Evolutionary conservation across 2,888 invertebrate species (phyloP).

Genomic region (Scaptomyza cyrtandrae): DNA sequence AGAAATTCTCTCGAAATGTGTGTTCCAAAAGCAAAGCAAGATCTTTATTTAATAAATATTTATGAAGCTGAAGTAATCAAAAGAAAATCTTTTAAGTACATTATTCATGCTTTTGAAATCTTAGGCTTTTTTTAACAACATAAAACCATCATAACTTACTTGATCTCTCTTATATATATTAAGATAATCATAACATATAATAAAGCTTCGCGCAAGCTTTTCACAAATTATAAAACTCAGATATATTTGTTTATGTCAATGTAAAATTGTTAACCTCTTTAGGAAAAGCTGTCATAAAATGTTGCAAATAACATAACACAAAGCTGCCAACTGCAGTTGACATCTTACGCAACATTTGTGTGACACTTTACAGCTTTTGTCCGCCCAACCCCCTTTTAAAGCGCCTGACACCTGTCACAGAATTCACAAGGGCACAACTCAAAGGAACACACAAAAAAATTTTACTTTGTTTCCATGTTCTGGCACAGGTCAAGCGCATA

Average conservation of each 20-base stretch:
- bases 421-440: slow-evolving; percentile 10
- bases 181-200: too few species aligned
- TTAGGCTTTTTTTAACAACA: too few species aligned
- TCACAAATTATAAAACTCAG: too few species aligned
- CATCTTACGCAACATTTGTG: slow-evolving; percentile 60
- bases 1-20: background rate
- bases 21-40: background rate
- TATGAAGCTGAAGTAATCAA: too few species aligned
- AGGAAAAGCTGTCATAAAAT: slow-evolving; percentile 13
- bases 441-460: slow-evolving; percentile 1
- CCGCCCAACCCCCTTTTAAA: slow-evolving; percentile 10
- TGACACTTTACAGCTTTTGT: slow-evolving; percentile 51
- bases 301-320: slow-evolving; percentile 20
- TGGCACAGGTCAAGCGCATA: slow-evolving; percentile 10
- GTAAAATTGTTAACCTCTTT: slow-evolving; percentile 6
- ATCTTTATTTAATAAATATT: too few species aligned
- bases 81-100: too few species aligned
- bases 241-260: background rate
- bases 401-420: slow-evolving; percentile 56
- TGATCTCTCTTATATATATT: too few species aligned
- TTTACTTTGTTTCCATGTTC: background rate
- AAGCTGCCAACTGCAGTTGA: slow-evolving; percentile 56
- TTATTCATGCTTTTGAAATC: too few species aligned
- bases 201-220: too few species aligned
- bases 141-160: too few species aligned